phyloP scores from a whole-genome alignment of 2,888 invertebrate genomes.

The Bembecia ichneumoniformis region DNA sequence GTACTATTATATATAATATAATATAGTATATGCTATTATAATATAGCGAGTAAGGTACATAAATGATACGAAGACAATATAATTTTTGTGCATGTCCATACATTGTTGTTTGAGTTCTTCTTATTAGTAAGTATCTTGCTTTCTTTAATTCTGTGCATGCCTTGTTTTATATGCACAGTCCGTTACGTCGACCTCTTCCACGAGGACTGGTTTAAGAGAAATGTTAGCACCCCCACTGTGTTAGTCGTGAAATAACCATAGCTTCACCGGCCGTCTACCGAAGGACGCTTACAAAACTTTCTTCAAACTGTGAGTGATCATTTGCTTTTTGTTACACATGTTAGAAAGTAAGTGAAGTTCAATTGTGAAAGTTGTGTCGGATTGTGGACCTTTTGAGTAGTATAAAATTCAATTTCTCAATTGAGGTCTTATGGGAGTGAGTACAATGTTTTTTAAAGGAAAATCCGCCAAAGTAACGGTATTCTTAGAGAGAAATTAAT shows the following conservation, averaged over 20 bases:
- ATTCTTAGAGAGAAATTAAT: too few species aligned
- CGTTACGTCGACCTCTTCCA: constrained; percentile 54
- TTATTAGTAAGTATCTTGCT: constrained; percentile 10
- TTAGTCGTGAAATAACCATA: constrained; percentile 28
- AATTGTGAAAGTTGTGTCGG: constrained; percentile 18
- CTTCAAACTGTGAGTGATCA: constrained; percentile 33
- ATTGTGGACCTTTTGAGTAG: background rate
- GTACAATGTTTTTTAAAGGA: too few species aligned
- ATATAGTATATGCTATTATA: too few species aligned
- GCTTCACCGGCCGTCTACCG: constrained; percentile 28
- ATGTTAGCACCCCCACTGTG: constrained; percentile 28
- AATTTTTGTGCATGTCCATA: too few species aligned
- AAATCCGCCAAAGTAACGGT: too few species aligned
- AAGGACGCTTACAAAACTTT: constrained; percentile 39
- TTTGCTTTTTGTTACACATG: constrained; percentile 33
- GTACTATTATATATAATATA: too few species aligned
- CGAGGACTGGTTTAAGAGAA: constrained; percentile 20
- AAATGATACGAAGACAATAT: too few species aligned
- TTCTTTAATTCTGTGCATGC: constrained; percentile 32
- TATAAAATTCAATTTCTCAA: too few species aligned
- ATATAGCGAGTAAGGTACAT: too few species aligned
- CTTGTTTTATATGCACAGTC: constrained; percentile 51
- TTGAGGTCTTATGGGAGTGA: too few species aligned
- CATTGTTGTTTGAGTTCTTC: too few species aligned
- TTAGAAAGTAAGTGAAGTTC: constrained; percentile 32